Evolutionary conservation across 2,888 invertebrate genomes (phyloP).

Genomic region (Panzeria rudis): DNA sequence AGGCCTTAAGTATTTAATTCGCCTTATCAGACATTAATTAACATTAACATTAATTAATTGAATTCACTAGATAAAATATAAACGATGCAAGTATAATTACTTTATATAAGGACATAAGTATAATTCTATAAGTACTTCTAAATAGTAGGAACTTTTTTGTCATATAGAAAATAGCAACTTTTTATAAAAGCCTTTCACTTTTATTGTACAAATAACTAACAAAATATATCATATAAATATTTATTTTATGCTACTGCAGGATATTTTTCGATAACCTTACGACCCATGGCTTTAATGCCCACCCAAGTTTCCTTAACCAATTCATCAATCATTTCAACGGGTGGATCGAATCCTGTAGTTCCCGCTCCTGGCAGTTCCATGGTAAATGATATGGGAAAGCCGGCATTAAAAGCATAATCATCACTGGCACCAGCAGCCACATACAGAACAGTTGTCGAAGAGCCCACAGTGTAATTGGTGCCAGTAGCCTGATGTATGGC

Average conservation of each 20-base stretch:
- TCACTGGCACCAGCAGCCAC: constrained; percentile 86
- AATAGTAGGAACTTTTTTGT: no score
- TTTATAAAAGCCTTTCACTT: not conserved
- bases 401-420: constrained; percentile 86
- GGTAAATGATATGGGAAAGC: constrained; percentile 86
- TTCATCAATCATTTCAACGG: constrained; percentile 85
- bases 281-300: constrained; percentile 81
- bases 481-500: constrained; percentile 82
- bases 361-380: constrained; percentile 87
- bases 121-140: not conserved
- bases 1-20: not conserved
- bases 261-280: constrained; percentile 78
- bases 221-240: not conserved
- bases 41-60: constrained; percentile 28
- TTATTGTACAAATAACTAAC: not conserved
- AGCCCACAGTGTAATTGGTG: constrained; percentile 83
- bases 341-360: constrained; percentile 85
- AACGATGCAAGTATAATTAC: constrained; percentile 3
- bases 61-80: constrained; percentile 8
- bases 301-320: constrained; percentile 86
- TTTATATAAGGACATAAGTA: not conserved
- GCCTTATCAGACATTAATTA: constrained; percentile 17
- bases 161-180: no score
- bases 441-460: constrained; percentile 84
- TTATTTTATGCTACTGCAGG: constrained; percentile 20